These are phyloP conservation scores for Ianthella basta DNA, from an alignment of 37 sponge, comb jelly and placozoan genomes.

Conservation along the genomic window DNA sequence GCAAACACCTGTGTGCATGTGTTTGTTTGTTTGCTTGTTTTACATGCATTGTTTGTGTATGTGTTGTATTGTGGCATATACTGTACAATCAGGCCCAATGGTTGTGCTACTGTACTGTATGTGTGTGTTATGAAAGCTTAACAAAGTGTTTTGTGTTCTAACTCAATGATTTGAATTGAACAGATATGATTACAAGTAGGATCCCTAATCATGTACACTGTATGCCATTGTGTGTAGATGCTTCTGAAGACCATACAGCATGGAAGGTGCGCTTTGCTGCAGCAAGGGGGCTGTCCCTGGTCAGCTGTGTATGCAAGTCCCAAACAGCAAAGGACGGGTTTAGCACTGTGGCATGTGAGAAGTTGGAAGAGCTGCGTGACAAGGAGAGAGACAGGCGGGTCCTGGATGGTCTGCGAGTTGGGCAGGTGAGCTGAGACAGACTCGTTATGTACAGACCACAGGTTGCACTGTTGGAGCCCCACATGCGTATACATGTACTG, in stretches of 20 bases:
- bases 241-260: background rate
- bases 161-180: no score
- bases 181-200: no score
- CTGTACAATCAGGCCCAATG: background rate
- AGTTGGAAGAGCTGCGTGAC: conserved; percentile 40
- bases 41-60: background rate
- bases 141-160: no score
- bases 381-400: conserved; percentile 54
- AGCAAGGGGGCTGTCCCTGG: conserved; percentile 55
- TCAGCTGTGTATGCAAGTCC: conserved; percentile 40
- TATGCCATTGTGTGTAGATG: background rate
- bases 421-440: conserved; percentile 40
- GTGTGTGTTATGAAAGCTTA: no score
- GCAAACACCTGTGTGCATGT: no score
- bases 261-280: conserved; percentile 67
- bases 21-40: no score
- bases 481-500: no score
- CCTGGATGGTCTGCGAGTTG: conserved; percentile 55
- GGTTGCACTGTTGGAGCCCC: no score
- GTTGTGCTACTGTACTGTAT: no score
- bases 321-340: conserved; percentile 68
- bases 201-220: no score
- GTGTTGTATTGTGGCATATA: background rate
- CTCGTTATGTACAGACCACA: no score
- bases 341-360: conserved; percentile 60